Evolutionary conservation across 1,140 invertebrate species (phyloP), one percentile per base, ranked within the genome.

Genomic region (Samia ricini): DNA sequence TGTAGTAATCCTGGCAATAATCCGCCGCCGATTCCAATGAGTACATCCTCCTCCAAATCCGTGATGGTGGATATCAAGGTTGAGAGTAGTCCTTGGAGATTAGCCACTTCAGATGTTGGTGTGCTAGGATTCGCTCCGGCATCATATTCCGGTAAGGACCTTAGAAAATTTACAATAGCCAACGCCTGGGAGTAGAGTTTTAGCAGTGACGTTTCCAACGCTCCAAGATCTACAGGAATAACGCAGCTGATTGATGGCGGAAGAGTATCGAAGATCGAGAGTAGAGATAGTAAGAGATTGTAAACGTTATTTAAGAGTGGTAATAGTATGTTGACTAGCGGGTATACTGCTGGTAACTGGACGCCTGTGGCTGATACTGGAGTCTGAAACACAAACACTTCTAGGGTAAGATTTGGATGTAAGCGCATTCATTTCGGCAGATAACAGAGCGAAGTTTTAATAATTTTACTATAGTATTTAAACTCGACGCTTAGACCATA

Each of bases 231-330:
- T 1, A 89, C 81, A 2, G 87, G 87, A 20, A 89, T 88, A 20
- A 85, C 63, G 48, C 74, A 77, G 63, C 79, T 83, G 5, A 89
- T 72, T 1, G 79, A 71, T 0, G 86, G 71, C 0, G 86, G 86
- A 0, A 89, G 71, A 0, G 85, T 84, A 61, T 89, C 86, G 68
- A 89, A 89, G 56, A 89, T 88, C 6, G 86, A 89, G 0, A 89
- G 77, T 0, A 89, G 76, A 5, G 86, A 88, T 0, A 89, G 70
- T 0, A 89, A 73, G 10, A 89, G 81, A 61, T 89, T 89, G 68
- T 89, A 89, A 0, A 89, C 86, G 72, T 89, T 89, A 71, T 89
- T 89, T 2, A 89, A 69, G 2, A 89, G 77, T 1, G 86, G 86
- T 0, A 89, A 70, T 0, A 89, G 75, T n/a, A 89, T 80, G 64